Percentiles rank a stretch among this genome's conserved stretches.
Conservation (phyloP, 2,113 vertebrate genomes). For the Macrotis lagotis region DNA sequence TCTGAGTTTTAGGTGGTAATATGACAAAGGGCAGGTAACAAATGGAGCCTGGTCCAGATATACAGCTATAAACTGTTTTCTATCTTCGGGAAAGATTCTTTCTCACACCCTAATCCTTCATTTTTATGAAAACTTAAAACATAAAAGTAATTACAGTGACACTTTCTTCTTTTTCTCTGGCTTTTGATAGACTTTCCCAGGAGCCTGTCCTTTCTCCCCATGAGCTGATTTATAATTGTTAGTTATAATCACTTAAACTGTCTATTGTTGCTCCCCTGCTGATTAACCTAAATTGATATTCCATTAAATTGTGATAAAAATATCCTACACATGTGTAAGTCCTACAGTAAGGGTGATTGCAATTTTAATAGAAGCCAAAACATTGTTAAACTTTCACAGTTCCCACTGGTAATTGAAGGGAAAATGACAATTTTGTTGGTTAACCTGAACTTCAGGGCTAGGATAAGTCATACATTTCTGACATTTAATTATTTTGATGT, state of each 20-base stretch:
- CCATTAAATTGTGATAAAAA: conserved; percentile 37
- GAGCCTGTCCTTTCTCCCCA: not conserved
- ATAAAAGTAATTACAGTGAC: not conserved
- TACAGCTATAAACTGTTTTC: not conserved
- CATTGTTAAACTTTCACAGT: not conserved
- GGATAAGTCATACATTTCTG: not conserved
- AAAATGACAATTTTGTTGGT: fast-evolving
- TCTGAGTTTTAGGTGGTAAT: not conserved
- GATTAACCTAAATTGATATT: conserved; percentile 29
- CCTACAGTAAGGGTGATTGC: conserved; percentile 14
- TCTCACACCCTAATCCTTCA: not conserved
- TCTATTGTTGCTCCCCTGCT: conserved; percentile 19
- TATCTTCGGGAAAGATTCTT: not conserved
- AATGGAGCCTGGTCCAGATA: not conserved
- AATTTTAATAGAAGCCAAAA: conserved; percentile 17
- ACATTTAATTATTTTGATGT: not conserved
- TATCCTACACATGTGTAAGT: conserved; percentile 9
- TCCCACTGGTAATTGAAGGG: not conserved
- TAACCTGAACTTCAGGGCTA: not conserved
- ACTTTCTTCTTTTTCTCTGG: conserved; percentile 10
- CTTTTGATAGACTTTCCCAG: not conserved
- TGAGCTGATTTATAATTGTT: not conserved
- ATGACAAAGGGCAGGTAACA: not conserved
- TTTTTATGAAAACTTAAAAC: not conserved
- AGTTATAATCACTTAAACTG: conserved; percentile 15